Conservation (phyloP, 2,888 invertebrate genomes). For the Drosophila infuscata region DNA sequence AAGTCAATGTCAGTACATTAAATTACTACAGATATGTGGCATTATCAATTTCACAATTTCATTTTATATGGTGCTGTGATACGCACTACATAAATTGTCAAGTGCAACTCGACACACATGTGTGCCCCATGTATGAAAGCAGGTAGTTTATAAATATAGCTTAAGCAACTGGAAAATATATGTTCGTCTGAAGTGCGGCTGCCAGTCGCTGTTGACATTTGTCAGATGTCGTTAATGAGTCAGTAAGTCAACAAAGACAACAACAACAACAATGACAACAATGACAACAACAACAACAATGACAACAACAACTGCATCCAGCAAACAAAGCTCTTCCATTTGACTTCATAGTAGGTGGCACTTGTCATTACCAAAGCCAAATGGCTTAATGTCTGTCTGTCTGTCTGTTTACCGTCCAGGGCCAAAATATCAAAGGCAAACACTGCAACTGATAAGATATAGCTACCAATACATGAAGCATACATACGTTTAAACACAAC, state of each 20-base stretch:
- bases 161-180: slow-evolving; percentile 19
- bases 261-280: background rate
- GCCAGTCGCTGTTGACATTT: slow-evolving; percentile 50
- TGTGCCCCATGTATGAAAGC: background rate
- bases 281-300: background rate
- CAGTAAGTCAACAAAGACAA: background rate
- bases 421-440: slow-evolving; percentile 44
- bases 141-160: slow-evolving; percentile 12
- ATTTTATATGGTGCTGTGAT: slow-evolving; percentile 1
- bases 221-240: slow-evolving; percentile 1
- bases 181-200: slow-evolving; percentile 6
- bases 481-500: background rate
- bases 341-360: slow-evolving; percentile 19
- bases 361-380: slow-evolving; percentile 53
- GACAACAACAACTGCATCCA: slow-evolving; percentile 26
- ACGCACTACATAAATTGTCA: slow-evolving; percentile 7
- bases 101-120: slow-evolving; percentile 11
- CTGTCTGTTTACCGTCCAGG: slow-evolving; percentile 23
- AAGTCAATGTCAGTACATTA: slow-evolving; percentile 3
- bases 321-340: slow-evolving; percentile 3
- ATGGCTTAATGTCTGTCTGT: slow-evolving; percentile 31
- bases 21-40: background rate
- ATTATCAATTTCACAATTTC: slow-evolving; percentile 20
- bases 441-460: slow-evolving; percentile 45
- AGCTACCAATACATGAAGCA: background rate